A percentile compares a stretch with the other conserved stretches of the same genome.
phyloP scores from a whole-genome alignment of 1,140 invertebrate genomes.

The Oreohelix idahoensis region DNA sequence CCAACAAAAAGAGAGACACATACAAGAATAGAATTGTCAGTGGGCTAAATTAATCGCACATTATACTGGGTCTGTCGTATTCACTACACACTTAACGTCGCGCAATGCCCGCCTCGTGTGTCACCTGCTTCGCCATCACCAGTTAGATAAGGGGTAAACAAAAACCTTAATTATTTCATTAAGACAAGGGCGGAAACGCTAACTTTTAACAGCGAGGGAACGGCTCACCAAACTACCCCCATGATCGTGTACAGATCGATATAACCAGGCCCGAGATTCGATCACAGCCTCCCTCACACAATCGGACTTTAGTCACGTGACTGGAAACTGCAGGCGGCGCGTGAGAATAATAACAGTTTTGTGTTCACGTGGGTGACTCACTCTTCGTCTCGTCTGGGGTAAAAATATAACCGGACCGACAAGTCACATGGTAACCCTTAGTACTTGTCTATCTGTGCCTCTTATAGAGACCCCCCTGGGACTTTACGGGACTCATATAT shows the following conservation, averaged over 20 bases:
- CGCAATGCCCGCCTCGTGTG: not conserved
- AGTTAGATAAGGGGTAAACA: not conserved
- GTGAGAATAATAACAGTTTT: slow-evolving; percentile 3
- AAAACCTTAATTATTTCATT: not conserved
- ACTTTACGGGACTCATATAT: no score
- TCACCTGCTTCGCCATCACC: not conserved
- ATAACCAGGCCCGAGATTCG: not conserved
- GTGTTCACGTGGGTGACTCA: no score
- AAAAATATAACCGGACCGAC: no score
- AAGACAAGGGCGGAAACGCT: not conserved
- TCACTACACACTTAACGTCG: not conserved
- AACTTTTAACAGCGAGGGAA: not conserved
- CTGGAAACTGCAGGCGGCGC: not conserved
- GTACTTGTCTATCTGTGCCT: no score
- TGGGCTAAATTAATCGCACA: not conserved
- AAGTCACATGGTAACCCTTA: no score
- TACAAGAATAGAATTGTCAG: no score
- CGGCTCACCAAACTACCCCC: not conserved
- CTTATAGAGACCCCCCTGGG: no score
- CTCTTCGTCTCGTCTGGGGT: no score
- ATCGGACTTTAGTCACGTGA: not conserved
- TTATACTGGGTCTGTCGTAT: not conserved
- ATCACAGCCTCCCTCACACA: slow-evolving; percentile 1
- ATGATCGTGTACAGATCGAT: not conserved
- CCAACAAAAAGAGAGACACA: no score